Conservation (phyloP, 2,113 vertebrate species). For the Manacus vitellinus region DNA sequence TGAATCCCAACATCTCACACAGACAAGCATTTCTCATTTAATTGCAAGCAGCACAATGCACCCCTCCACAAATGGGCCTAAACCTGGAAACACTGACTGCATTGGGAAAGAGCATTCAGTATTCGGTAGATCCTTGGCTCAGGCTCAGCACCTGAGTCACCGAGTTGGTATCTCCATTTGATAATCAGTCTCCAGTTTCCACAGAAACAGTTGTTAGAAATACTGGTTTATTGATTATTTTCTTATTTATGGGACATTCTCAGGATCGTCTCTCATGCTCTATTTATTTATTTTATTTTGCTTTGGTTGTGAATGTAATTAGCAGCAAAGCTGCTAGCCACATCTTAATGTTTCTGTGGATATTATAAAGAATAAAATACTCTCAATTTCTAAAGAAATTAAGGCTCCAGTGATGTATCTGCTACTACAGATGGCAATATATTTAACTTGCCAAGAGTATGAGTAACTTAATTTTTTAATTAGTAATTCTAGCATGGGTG, state of each 20-base stretch:
- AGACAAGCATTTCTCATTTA: neutral
- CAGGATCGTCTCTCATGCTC: neutral
- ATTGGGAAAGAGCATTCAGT: neutral
- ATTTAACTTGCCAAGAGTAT: neutral
- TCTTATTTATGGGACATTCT: neutral
- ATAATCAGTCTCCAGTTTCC: neutral
- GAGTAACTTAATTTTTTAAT: neutral
- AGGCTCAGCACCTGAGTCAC: neutral
- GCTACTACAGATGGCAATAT: constrained; percentile 4
- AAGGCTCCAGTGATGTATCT: neutral
- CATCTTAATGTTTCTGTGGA: neutral
- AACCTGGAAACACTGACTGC: neutral
- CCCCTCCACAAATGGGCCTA: neutral
- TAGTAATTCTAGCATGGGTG: neutral
- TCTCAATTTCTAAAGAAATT: neutral
- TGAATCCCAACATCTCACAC: neutral
- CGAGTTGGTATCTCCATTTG: accelerated
- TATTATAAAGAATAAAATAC: neutral
- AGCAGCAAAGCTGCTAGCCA: neutral
- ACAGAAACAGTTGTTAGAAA: neutral
- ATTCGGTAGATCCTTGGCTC: neutral
- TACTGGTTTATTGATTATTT: neutral
- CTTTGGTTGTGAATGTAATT: constrained; percentile 1
- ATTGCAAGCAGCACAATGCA: neutral
- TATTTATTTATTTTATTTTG: neutral